Evolutionary conservation across 2,888 invertebrate genomes (phyloP).

Genomic region (Epicampocera succincta): DNA sequence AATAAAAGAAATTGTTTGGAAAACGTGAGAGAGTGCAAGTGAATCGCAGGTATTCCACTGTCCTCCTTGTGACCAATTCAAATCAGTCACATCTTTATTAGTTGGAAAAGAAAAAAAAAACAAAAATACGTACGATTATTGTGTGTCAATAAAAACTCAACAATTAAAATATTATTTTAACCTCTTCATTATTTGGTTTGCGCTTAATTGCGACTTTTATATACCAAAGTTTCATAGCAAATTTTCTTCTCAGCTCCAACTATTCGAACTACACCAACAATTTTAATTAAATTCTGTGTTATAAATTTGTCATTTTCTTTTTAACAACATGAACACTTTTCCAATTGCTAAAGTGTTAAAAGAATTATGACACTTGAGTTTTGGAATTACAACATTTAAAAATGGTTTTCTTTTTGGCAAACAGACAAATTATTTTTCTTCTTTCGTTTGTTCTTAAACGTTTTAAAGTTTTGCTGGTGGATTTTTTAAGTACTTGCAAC

Average conservation of each 20-base stretch:
- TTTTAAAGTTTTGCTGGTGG: constrained; percentile 7
- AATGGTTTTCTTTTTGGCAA: constrained; percentile 41
- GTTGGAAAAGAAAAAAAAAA: too few species aligned
- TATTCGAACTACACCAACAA: neutral
- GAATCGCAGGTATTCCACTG: too few species aligned
- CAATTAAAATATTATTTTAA: too few species aligned
- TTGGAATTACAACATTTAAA: neutral
- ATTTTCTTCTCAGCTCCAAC: too few species aligned
- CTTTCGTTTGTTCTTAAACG: neutral
- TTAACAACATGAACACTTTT: constrained; percentile 1
- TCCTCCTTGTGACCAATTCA: too few species aligned
- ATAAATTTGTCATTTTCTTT: constrained; percentile 19
- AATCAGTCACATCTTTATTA: too few species aligned
- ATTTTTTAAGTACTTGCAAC: constrained; percentile 13
- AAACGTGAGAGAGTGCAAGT: too few species aligned
- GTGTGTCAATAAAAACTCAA: too few species aligned
- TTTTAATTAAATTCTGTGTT: constrained; percentile 31
- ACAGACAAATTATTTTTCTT: constrained; percentile 18
- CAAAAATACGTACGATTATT: too few species aligned
- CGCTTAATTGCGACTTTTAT: neutral
- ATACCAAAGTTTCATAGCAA: too few species aligned
- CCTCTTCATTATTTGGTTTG: too few species aligned
- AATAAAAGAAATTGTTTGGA: too few species aligned
- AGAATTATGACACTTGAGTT: constrained; percentile 37
- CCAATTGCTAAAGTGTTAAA: constrained; percentile 43